Evolutionary conservation across 2,113 vertebrate species (phyloP), one percentile per base, ranked within the genome.

Genomic region (Aplodontia rufa): DNA sequence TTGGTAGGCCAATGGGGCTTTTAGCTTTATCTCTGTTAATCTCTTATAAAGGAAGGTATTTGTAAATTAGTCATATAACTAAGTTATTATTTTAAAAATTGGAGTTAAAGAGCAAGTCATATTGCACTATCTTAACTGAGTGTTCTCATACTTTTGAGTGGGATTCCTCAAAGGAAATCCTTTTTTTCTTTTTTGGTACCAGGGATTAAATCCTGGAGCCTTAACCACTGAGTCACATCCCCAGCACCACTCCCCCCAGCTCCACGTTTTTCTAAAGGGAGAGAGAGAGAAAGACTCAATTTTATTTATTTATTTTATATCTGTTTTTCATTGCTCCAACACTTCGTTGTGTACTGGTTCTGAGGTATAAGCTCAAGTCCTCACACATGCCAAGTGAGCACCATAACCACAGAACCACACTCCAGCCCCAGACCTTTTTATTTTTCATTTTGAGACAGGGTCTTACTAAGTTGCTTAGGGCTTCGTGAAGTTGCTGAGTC

Each of bases 61-160:
- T 66, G 60, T 47, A 40, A 93, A 81, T 91, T 80, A 92, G 35
- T 87, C 58, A 40, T 62, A 24, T 42, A 87, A 92, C 83, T 83
- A 87, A 74, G 45, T 80, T 92, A 93, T 87, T 69, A n/a, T 90
- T 87, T 87, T n/a, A 87, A 79, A 40, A 55, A 9, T 32, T 71
- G 35, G 35, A 30, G 40, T 79, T 84, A 72, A 92, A 87, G 72
- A n/a, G 53, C 26, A 83, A 92, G 32, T 53, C 32, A 53, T 32
- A 24, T 42, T 60, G 37, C 28, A 68, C 68, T 37, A 22, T 53
- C 42, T 81, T 84, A 42, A 20, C 42, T 42, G 51, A 81, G 37
- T 26, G 62, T 51, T 35, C 40, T 76, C 47, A 58, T n/a, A 35
- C 45, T 24, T 47, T 87, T 40, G 24, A 47, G 17, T 74, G 16